Conservation (phyloP, 2,888 invertebrate species). For the Eurois occulta region DNA sequence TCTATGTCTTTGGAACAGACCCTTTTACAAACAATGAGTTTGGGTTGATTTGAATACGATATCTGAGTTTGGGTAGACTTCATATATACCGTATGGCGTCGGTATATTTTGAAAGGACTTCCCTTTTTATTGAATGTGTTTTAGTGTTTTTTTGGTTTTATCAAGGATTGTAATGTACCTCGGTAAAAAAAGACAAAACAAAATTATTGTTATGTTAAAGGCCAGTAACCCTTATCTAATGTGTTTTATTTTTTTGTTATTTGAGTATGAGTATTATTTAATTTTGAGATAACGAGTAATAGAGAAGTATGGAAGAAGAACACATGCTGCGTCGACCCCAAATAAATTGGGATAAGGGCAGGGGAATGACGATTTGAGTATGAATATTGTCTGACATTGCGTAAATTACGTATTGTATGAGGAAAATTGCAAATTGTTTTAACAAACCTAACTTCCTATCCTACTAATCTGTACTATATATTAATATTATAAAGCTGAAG, state of each 20-base stretch:
- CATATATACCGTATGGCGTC: neutral
- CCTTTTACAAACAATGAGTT: slow-evolving; percentile 58
- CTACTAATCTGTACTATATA: too few relatives aligned
- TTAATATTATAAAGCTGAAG: too few relatives aligned
- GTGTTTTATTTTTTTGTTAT: neutral
- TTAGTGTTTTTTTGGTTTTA: neutral
- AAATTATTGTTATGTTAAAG: neutral
- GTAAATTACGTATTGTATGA: neutral
- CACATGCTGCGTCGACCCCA: too few relatives aligned
- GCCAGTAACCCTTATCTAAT: neutral
- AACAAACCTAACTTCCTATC: too few relatives aligned
- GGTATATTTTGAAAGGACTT: neutral
- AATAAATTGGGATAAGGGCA: too few relatives aligned
- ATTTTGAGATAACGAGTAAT: too few relatives aligned
- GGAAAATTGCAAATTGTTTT: neutral
- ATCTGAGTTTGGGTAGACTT: slow-evolving; percentile 22
- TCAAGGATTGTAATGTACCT: neutral
- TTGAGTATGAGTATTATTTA: neutral
- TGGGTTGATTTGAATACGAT: slow-evolving; percentile 36
- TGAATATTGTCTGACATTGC: neutral
- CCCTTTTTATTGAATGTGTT: slow-evolving; percentile 1
- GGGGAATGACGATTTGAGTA: too few relatives aligned
- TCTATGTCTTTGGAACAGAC: slow-evolving; percentile 1
- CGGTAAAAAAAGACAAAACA: neutral
- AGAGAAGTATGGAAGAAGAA: too few relatives aligned